These are phyloP conservation scores for Allophyes oxyacanthae DNA, from an alignment of 2,888 invertebrate genomes.

Conservation along the genomic window DNA sequence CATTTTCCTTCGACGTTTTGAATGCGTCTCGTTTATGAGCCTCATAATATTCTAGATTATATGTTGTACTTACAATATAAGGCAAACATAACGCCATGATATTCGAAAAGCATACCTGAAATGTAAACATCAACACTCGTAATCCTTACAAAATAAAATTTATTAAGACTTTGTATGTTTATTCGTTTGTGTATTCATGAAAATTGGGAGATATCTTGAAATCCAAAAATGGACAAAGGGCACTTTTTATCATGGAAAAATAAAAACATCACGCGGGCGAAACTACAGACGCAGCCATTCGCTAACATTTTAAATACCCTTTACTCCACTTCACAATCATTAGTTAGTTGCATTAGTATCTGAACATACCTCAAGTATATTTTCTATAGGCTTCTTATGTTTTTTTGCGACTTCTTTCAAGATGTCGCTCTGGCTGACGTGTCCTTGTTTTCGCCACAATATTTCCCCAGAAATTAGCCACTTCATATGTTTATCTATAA, in stretches of 20 bases:
- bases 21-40: slow-evolving; percentile 52
- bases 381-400: slow-evolving; percentile 27
- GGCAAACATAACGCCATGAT: slow-evolving; percentile 78
- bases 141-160: too few species aligned
- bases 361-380: slow-evolving; percentile 67
- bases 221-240: too few species aligned
- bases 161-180: too few species aligned
- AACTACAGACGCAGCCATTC: too few species aligned
- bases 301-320: too few species aligned
- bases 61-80: slow-evolving; percentile 76
- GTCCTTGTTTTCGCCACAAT: slow-evolving; percentile 76
- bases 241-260: too few species aligned
- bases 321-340: too few species aligned
- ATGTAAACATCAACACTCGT: slow-evolving; percentile 29
- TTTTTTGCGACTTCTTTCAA: slow-evolving; percentile 61
- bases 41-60: slow-evolving; percentile 64
- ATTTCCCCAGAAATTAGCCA: slow-evolving; percentile 83
- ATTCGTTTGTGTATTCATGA: too few species aligned
- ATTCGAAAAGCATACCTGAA: slow-evolving; percentile 79
- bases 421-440: slow-evolving; percentile 67
- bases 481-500: slow-evolving; percentile 81
- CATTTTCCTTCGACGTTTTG: slow-evolving; percentile 59
- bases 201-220: too few species aligned
- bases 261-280: too few species aligned
- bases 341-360: background rate